phyloP scores from a whole-genome alignment of 1,140 invertebrate genomes.

The Cydia amplana region DNA sequence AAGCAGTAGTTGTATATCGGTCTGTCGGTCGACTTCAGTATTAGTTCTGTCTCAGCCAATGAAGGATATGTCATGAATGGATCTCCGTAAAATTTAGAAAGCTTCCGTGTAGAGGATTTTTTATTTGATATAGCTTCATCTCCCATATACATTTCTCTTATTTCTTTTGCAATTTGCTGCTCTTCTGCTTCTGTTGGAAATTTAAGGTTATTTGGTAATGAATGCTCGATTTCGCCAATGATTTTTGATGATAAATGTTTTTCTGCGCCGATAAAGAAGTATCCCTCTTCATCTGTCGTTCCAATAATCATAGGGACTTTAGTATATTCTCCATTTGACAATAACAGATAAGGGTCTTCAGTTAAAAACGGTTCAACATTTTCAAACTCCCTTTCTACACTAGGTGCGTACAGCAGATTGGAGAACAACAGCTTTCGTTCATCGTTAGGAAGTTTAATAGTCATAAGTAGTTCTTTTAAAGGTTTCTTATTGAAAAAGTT shows the following conservation, averaged over 20 bases:
- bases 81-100: constrained; percentile 57
- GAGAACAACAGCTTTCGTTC: background rate
- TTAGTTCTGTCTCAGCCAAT: constrained; percentile 54
- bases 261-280: constrained; percentile 48
- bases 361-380: constrained; percentile 36
- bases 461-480: constrained; percentile 22
- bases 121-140: constrained; percentile 42
- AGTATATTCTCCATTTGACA: constrained; percentile 31
- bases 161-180: constrained; percentile 38
- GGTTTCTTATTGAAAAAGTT: constrained; percentile 33
- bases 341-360: constrained; percentile 28
- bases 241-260: constrained; percentile 46
- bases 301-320: constrained; percentile 41
- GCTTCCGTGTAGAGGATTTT: constrained; percentile 38
- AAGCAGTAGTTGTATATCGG: constrained; percentile 33
- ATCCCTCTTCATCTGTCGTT: constrained; percentile 35
- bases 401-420: constrained; percentile 24
- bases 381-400: constrained; percentile 31
- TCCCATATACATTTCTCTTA: constrained; percentile 52
- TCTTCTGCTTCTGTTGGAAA: constrained; percentile 46
- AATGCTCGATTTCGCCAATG: constrained; percentile 47
- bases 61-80: constrained; percentile 49
- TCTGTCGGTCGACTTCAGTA: constrained; percentile 49
- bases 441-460: constrained; percentile 21
- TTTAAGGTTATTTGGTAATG: constrained; percentile 55